Evolutionary conservation across 2,113 vertebrate genomes (phyloP), one percentile per base, ranked within the genome.

Genomic region (Labeo catla): DNA sequence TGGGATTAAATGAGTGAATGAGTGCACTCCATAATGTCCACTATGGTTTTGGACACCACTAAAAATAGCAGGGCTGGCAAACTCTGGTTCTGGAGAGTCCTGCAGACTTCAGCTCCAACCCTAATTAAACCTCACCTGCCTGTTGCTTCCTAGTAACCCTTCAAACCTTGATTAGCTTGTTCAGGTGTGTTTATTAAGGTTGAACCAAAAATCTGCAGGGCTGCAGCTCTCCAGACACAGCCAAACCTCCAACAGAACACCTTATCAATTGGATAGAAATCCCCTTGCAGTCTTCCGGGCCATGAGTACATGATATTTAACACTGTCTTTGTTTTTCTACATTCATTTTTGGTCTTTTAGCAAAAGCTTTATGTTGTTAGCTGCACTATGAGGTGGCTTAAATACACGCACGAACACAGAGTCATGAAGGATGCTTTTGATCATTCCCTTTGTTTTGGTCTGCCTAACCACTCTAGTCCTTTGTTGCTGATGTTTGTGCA

Each of bases 401-500:
- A 54, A 54, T 28, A 63, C 65, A 86, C 15, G 12, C 15, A 8
- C 87, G 83, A 5, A 73, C 79, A 73, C 8, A 72, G 23, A 83
- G 63, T 80, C 28, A 78, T 77, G 57, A 2, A 81, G 34, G 36
- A 74, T 47, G 83, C 6, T 19, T 36, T 47, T 65, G 47, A 65
- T 65, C 3, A 39, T 63, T 84, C 47, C 57, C 50, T 39, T 34
- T 61, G 63, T 68, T 63, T 72, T 83, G 28, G 12, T 70, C 47
- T 28, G 39, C 61, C 70, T 85, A 82, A 85, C 77, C 78, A 73
- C 78, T 77, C 21, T 73, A 78, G 82, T 54, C 45, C 76, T 83
- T 85, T 84, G 19, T 83, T 59, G 57, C 49, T 83, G 59, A 34
- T 80, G 50, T 83, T 70, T 76, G 73, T 19, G 34, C 9, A 10